phyloP scores from a whole-genome alignment of 2,113 vertebrate genomes.

The Alexandromys fortis region DNA sequence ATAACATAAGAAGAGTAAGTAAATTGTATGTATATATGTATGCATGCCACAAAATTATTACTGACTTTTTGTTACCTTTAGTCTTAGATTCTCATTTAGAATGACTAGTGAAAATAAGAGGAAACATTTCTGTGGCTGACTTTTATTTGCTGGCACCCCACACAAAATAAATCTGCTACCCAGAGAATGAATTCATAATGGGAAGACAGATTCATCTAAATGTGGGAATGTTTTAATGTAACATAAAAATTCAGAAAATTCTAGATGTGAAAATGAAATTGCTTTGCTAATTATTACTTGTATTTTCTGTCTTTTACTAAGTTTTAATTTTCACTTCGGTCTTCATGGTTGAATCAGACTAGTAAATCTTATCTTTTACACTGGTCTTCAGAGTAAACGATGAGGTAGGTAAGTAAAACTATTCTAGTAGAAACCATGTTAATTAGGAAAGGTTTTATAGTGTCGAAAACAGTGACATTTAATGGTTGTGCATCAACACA shows the following conservation, averaged over 20 bases:
- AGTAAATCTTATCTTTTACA: not conserved
- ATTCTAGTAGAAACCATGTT: constrained; percentile 42
- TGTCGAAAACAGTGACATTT: not conserved
- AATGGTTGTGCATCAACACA: constrained; percentile 28
- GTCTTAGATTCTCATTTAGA: constrained; percentile 43
- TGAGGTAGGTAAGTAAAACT: constrained; percentile 22
- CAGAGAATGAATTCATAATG: constrained; percentile 52
- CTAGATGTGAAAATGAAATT: constrained; percentile 5
- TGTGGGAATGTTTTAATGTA: not conserved
- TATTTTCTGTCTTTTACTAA: constrained; percentile 38
- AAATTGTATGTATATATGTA: not conserved
- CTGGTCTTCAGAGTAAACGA: not conserved
- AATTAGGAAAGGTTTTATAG: not conserved
- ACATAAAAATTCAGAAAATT: constrained; percentile 43
- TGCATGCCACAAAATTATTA: not conserved
- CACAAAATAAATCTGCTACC: constrained; percentile 42
- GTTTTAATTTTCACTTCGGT: constrained; percentile 31
- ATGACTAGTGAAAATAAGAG: constrained; percentile 56
- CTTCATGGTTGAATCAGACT: constrained; percentile 10
- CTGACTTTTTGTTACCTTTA: not conserved
- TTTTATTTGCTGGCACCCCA: constrained; percentile 58
- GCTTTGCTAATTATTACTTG: constrained; percentile 34
- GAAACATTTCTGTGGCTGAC: constrained; percentile 14
- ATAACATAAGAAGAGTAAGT: constrained; percentile 25
- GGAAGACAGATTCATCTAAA: constrained; percentile 61